Evolutionary conservation across 2,888 invertebrate genomes (phyloP).

Genomic region (Apocheima hispidaria): DNA sequence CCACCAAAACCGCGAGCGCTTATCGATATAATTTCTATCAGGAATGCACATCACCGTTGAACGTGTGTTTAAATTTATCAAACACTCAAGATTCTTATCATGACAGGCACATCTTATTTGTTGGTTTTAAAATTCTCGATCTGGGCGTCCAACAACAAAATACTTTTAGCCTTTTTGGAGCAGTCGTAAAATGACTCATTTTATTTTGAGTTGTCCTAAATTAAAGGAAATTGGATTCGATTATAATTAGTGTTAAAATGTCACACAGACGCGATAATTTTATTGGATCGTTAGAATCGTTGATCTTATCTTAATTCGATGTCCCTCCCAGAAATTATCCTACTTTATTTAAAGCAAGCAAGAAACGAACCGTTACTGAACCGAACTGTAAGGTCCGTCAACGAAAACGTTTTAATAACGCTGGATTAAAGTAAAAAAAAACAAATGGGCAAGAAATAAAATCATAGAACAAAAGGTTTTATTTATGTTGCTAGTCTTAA

Average conservation of each 20-base stretch:
- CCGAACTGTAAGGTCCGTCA: too few species aligned
- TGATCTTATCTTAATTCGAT: conserved; percentile 1
- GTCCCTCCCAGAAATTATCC: neutral
- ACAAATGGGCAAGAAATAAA: too few species aligned
- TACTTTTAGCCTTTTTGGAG: conserved; percentile 32
- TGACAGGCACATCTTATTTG: conserved; percentile 59
- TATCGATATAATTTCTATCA: conserved; percentile 20
- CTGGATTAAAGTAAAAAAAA: too few species aligned
- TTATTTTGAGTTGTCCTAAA: neutral
- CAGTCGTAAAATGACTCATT: conserved; percentile 12
- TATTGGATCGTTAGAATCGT: neutral
- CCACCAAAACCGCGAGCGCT: neutral
- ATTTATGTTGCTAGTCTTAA: too few species aligned
- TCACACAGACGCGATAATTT: neutral
- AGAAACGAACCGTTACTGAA: too few species aligned
- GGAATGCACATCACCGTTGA: conserved; percentile 50
- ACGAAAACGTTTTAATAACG: too few species aligned
- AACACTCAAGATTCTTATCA: conserved; percentile 65
- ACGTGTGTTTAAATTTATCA: conserved; percentile 58
- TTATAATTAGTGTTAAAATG: conserved; percentile 1
- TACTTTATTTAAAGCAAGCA: neutral
- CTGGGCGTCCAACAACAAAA: conserved; percentile 36
- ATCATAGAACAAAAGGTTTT: too few species aligned
- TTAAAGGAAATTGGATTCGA: neutral
- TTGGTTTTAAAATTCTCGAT: conserved; percentile 43